Base-by-base conservation (phyloP, 2,797 vertebrate genomes). In the Pygocentrus nattereri region DNA sequence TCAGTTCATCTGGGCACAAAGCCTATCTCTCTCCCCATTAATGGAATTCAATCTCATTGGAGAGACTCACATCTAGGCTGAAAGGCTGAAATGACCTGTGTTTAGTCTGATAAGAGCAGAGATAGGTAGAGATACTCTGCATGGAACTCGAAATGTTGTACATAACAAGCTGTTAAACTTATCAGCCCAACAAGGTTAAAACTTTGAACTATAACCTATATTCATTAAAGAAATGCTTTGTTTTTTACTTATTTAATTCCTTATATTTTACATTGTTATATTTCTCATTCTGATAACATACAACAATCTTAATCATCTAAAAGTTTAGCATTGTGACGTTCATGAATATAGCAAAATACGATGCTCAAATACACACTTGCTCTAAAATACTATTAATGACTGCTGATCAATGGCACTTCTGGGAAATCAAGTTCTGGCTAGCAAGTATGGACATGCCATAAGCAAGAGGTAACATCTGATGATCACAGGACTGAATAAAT, bases 61-160 rank as follows among this genome's bases (percentile, higher is more conserved):
- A 50, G 61, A 80, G 47, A 54, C 75, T 75, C 56, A 41, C 65
- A 54, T 71, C n/a, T 82, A 78, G 80, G n/a, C n/a, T n/a, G n/a
- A 75, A 71, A 69, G 64, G 74, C 50, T 58, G 30, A 47, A 78
- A 76, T 50, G 59, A 23, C n/a, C 68, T 10, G 7, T 76, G 72
- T 81, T 85, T 81, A 34, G 41, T 59, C 65, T 65, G 71, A 78
- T 78, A 83, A 13, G 64, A 47, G 27, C n/a, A 59, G 38, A 81
- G 80, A 70, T 76, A 76, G 61, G 5, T 34, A 19, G 44, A 71
- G 73, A 71, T 81, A 70, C 27, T 70, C 64, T 61, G 52, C 27
- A 69, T 30, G 62, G 68, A 81, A 81, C 54, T 59, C 52, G 23
- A 21, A 68, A 67, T 47, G 41, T 50, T 47, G 61, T 30, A 80